A percentile compares a stretch with the other conserved stretches of the same genome.
These are phyloP conservation scores for Trichechus manatus DNA, from an alignment of 2,113 vertebrate genomes.

Conservation along the genomic window DNA sequence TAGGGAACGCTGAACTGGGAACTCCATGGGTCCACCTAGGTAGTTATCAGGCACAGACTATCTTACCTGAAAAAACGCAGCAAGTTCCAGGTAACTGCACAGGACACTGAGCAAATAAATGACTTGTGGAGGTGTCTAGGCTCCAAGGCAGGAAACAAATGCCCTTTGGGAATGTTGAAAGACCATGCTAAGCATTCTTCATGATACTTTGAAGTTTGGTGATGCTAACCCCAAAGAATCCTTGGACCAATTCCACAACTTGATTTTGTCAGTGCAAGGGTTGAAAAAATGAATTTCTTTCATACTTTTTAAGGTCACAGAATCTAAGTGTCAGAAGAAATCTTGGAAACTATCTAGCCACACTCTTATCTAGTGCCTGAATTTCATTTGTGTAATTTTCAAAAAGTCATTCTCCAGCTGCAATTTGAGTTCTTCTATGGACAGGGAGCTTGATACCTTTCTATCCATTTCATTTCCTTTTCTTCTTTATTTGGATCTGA, in stretches of 20 bases:
- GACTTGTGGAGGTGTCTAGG: not conserved
- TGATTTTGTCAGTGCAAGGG: not conserved
- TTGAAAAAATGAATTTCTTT: not conserved
- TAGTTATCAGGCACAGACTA: not conserved
- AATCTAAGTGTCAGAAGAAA: not conserved
- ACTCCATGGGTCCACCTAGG: not conserved
- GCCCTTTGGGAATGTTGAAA: not conserved
- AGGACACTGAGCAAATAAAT: not conserved
- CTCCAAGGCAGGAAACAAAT: not conserved
- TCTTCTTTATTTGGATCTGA: not conserved
- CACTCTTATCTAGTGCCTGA: not conserved
- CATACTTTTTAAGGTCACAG: not conserved
- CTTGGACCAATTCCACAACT: not conserved
- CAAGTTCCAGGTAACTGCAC: not conserved
- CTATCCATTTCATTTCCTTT: not conserved
- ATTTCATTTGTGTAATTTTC: not conserved
- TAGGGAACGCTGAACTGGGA: not conserved
- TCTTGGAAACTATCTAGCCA: not conserved
- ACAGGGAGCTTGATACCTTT: not conserved
- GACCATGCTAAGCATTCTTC: not conserved
- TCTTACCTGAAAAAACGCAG: not conserved
- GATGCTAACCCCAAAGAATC: not conserved
- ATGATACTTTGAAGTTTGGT: not conserved
- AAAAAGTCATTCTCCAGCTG: not conserved
- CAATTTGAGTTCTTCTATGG: not conserved